A percentile compares a stretch with the other conserved stretches of the same genome.
Conservation (phyloP, 1,140 invertebrate species). For the Eulimnadia texana region DNA sequence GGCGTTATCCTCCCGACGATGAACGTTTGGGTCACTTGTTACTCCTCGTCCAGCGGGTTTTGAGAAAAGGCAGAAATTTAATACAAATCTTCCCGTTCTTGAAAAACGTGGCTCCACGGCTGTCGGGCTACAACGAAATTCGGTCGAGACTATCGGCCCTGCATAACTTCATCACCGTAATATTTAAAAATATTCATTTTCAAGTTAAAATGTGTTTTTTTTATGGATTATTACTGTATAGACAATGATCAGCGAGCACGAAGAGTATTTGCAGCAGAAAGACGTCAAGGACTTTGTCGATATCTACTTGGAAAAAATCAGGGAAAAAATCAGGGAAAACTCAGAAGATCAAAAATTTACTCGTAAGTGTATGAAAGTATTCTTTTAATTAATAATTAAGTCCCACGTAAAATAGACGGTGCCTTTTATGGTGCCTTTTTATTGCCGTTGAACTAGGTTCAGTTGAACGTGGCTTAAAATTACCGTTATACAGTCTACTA, state of each 20-base stretch:
- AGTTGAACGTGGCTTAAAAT: no score
- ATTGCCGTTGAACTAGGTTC: no score
- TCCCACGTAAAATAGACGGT: no score
- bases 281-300: slow-evolving; percentile 54
- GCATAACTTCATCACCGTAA: slow-evolving; percentile 2
- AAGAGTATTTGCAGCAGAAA: slow-evolving; percentile 31
- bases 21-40: slow-evolving; percentile 40
- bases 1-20: slow-evolving; percentile 25
- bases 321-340: slow-evolving; percentile 25
- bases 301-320: slow-evolving; percentile 54
- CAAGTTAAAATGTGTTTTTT: no score
- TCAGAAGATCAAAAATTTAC: slow-evolving; percentile 39
- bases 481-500: no score
- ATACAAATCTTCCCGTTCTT: background rate
- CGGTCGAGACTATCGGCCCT: slow-evolving; percentile 9
- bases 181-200: slow-evolving; percentile 5
- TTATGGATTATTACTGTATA: slow-evolving; percentile 27
- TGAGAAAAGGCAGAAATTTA: slow-evolving; percentile 7
- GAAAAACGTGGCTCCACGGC: slow-evolving; percentile 14
- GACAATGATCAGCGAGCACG: slow-evolving; percentile 43
- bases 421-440: no score
- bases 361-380: slow-evolving; percentile 35
- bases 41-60: slow-evolving; percentile 33
- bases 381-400: no score
- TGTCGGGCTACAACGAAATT: slow-evolving; percentile 11